phyloP scores from a whole-genome alignment of 2,113 vertebrate genomes.

The Narcine bancroftii region DNA sequence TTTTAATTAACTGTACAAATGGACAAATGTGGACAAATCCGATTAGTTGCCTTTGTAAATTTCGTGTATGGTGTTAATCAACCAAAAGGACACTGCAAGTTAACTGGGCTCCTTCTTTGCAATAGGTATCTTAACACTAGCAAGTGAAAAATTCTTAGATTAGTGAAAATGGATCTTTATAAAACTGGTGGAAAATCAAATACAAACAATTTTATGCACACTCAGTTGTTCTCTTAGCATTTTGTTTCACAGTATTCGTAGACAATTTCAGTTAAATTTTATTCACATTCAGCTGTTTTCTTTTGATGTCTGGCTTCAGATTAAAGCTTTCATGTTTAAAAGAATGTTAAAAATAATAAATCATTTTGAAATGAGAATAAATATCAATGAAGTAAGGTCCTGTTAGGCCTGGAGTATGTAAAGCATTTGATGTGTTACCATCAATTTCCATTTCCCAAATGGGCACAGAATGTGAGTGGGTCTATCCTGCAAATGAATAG shows the following conservation, averaged over 20 bases:
- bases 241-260: background rate
- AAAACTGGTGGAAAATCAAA: background rate
- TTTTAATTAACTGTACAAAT: background rate
- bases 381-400: constrained; percentile 15
- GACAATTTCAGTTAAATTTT: background rate
- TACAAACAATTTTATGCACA: background rate
- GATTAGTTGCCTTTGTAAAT: background rate
- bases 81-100: background rate
- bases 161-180: background rate
- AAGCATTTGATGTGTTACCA: constrained; percentile 1
- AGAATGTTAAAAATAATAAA: constrained; percentile 21
- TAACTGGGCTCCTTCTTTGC: background rate
- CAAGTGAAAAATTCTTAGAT: background rate
- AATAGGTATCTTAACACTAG: background rate
- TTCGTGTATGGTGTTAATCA: background rate
- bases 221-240: background rate
- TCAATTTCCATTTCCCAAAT: constrained; percentile 19
- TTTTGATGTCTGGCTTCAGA: background rate
- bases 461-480: background rate
- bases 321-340: constrained; percentile 6
- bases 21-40: background rate
- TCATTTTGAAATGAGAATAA: background rate
- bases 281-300: background rate
- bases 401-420: background rate
- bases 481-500: constrained; percentile 5